Evolutionary conservation across 2,113 vertebrate genomes (phyloP), one percentile per base, ranked within the genome.

Genomic region (Pedetes capensis): DNA sequence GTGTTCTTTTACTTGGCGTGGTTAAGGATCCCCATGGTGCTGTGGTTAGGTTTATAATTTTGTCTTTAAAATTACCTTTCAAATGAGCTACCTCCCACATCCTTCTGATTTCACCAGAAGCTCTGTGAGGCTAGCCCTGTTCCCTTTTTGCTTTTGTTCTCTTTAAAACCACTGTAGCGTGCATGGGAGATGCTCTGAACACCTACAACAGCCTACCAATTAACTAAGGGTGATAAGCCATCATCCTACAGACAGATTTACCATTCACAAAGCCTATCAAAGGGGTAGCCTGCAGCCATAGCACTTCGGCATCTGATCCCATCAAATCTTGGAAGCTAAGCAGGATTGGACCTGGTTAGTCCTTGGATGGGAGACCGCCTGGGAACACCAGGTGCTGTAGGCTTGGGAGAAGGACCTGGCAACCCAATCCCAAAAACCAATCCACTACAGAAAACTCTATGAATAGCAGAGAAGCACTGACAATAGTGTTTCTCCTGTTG

Each of bases 61-160:
- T 86, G 49, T 74, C 74, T 78, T 78, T 72, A 72, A 95, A 87
- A 59, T 79, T 37, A 87, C 14, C 34, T 69, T 80, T 95, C 74
- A 51, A 76, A 63, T 49, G 23, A 66, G 49, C 42, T 87, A 68
- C 14, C 83, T 83, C 37, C 49, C 49, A 49, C 5, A 79, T 11
- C 17, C 72, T 34, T 11, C 74, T 14, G 55, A 87, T 89, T 68
- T 74, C 94, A 55, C 5, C 8, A 68, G 78, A 72, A 96, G 17
- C 42, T 92, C 61, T 82, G 32, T 49, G 11, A 89, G n/a, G 42
- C 79, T 37, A 94, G 63, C 17, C 27, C 75, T 39, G 37, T 68
- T 78, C 80, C 59, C 5, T 53, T 79, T 82, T 74, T 59, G 25
- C 20, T 84, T 93, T 78, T 55, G 23, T 85, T 89, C 87, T 87